Conservation (phyloP, 2,888 invertebrate species). For the Pediacus dermestoides region DNA sequence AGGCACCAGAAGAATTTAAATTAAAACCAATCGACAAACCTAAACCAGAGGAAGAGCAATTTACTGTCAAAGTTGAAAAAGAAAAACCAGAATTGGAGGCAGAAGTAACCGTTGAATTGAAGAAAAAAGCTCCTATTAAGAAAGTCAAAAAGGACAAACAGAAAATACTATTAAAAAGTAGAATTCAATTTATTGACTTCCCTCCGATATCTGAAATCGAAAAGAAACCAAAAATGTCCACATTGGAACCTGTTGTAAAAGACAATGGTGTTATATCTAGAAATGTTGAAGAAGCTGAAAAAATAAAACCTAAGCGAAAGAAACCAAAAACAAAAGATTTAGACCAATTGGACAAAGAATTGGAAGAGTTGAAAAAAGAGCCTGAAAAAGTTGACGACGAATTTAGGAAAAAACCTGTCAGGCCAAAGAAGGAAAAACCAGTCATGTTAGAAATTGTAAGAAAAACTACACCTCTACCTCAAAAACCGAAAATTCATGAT, state of each 20-base stretch:
- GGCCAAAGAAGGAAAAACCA: conserved; percentile 32
- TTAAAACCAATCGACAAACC: conserved; percentile 42
- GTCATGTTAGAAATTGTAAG: conserved; percentile 30
- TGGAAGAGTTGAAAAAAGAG: conserved; percentile 42
- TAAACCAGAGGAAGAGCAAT: conserved; percentile 28
- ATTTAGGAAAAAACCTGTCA: conserved; percentile 41
- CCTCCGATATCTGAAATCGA: conserved; percentile 43
- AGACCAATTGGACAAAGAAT: conserved; percentile 51
- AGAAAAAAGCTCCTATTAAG: conserved; percentile 43
- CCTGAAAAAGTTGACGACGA: conserved; percentile 24
- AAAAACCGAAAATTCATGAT: conserved; percentile 42
- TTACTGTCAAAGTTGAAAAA: conserved; percentile 14
- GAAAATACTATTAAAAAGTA: conserved; percentile 63
- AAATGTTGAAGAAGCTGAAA: conserved; percentile 50
- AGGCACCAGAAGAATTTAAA: conserved; percentile 44
- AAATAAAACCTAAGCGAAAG: conserved; percentile 42
- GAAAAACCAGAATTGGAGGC: conserved; percentile 17
- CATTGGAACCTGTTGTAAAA: conserved; percentile 39
- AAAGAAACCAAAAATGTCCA: conserved; percentile 38
- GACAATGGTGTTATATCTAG: conserved; percentile 51
- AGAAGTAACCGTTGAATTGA: conserved; percentile 12
- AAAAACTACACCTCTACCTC: conserved; percentile 46
- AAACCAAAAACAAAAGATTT: conserved; percentile 45
- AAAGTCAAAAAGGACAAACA: conserved; percentile 39
- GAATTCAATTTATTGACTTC: conserved; percentile 57